Evolutionary conservation across 2,113 vertebrate species (phyloP).

Genomic region (Bufo bufo): DNA sequence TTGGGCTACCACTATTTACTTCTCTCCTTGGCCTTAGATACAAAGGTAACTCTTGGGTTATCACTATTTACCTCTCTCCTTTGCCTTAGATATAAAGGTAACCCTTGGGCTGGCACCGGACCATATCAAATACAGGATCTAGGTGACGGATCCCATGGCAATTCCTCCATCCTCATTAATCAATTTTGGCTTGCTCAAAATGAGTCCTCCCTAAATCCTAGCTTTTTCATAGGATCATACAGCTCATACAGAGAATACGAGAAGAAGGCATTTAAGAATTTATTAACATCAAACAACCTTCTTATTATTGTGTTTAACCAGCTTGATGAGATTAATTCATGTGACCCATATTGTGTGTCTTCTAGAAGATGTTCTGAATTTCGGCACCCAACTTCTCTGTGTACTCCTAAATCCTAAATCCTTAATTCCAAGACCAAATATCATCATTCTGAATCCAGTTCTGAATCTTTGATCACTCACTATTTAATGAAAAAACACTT

Average conservation of each 20-base stretch:
- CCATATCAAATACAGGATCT: no score
- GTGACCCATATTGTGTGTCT: neutral
- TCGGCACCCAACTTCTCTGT: neutral
- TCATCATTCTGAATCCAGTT: conserved; percentile 14
- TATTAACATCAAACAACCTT: neutral
- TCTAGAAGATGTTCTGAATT: neutral
- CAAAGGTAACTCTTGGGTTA: no score
- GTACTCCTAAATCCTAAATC: neutral
- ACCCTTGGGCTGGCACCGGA: no score
- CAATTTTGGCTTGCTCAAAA: no score
- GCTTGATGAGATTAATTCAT: neutral
- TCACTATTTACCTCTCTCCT: no score
- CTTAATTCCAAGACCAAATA: neutral
- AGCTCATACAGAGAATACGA: neutral
- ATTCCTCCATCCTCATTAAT: no score
- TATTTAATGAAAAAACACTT: conserved; percentile 20
- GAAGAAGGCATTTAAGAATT: neutral
- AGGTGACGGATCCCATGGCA: no score
- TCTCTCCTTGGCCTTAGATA: no score
- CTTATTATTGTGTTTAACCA: neutral
- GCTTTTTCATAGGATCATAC: neutral
- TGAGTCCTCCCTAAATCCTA: no score
- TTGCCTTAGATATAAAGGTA: no score
- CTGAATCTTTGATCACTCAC: neutral
- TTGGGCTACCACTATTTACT: no score